Percentiles rank a stretch among this genome's conserved stretches.
Evolutionary conservation across 2,113 vertebrate genomes (phyloP).

Genomic region (Thalassarche chlororhynchos): DNA sequence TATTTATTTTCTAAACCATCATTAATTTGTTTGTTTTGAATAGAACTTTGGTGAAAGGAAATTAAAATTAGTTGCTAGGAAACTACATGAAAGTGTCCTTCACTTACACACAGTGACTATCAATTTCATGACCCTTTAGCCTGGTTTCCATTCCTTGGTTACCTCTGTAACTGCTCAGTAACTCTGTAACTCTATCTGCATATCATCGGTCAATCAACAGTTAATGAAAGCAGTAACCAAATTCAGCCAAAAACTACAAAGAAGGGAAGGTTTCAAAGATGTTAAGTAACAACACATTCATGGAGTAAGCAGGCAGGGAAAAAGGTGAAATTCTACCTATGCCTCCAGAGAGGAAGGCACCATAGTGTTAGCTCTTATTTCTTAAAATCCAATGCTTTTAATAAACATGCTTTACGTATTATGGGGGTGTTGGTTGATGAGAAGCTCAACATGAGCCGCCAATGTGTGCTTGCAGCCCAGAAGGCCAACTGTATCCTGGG

Average conservation of each 20-base stretch:
- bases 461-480: background rate
- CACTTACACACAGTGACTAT: background rate
- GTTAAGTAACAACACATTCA: background rate
- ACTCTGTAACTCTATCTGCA: background rate
- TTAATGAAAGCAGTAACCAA: background rate
- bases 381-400: background rate
- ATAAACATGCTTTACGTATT: background rate
- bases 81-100: background rate
- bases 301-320: background rate
- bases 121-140: background rate
- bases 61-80: background rate
- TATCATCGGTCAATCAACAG: background rate
- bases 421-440: background rate
- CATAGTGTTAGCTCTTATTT: background rate
- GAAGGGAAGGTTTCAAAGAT: background rate
- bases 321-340: background rate
- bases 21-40: background rate
- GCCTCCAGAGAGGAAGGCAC: background rate
- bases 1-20: background rate
- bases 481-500: background rate
- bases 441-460: background rate
- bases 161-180: background rate
- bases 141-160: background rate
- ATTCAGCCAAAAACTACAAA: background rate
- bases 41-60: background rate